phyloP scores from a whole-genome alignment of 2,888 invertebrate species.

The Mythimna vitellina region DNA sequence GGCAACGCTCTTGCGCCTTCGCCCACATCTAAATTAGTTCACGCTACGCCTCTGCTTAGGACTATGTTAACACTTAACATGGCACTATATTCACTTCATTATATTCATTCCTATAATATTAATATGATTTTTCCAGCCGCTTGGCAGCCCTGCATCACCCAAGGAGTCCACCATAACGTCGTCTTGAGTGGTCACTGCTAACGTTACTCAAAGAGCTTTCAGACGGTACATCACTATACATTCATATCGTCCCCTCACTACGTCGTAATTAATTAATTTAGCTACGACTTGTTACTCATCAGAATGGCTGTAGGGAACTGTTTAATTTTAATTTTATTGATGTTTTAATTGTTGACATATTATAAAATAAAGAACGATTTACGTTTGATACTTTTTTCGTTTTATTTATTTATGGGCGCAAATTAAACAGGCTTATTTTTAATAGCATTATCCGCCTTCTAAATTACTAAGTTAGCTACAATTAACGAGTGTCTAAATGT shows the following conservation, averaged over 20 bases:
- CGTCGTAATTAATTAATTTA: slow-evolving; percentile 70
- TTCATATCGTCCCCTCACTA: slow-evolving; percentile 40
- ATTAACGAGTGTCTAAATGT: no score
- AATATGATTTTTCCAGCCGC: not conserved
- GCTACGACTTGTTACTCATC: slow-evolving; percentile 52
- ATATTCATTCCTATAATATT: no score
- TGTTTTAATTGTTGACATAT: slow-evolving; percentile 3
- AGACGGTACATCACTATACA: slow-evolving; percentile 49
- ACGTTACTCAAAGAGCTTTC: slow-evolving; percentile 79
- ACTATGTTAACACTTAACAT: no score
- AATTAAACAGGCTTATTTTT: no score
- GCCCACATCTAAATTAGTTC: no score
- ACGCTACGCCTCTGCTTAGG: no score
- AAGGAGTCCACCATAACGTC: slow-evolving; percentile 76
- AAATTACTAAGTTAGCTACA: no score
- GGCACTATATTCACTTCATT: no score
- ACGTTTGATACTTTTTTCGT: not conserved
- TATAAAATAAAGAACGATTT: not conserved
- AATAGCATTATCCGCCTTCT: no score
- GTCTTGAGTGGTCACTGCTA: slow-evolving; percentile 85
- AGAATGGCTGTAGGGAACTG: slow-evolving; percentile 44
- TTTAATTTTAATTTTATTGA: slow-evolving; percentile 53
- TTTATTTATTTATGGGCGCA: not conserved
- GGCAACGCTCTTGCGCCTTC: no score
- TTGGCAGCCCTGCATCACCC: slow-evolving; percentile 73